Evolutionary conservation across 2,888 invertebrate species (phyloP), one percentile per base, ranked within the genome.

Genomic region (Vandiemenella viatica): DNA sequence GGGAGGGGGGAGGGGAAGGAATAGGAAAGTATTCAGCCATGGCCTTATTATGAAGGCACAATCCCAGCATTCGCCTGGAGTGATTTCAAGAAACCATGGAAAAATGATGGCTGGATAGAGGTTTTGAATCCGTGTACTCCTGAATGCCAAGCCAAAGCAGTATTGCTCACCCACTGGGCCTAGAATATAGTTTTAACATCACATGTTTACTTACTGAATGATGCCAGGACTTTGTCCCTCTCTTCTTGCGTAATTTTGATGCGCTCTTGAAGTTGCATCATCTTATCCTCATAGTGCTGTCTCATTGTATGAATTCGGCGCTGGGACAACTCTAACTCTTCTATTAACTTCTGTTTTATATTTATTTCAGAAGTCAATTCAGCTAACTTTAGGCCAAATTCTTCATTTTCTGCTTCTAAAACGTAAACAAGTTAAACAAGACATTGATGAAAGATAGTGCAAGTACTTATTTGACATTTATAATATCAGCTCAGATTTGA

Each of bases 281-380:
- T 72, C 60, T 96, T 87, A 52, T 89, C 87, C 67, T 97, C 96
- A 67, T 96, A 97, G 63, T 95, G 91, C 55, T 80, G 77, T 50
- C 84, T 77, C 75, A 96, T 79, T 0, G 84, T 77, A 46, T 87
- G 81, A 62, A 96, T 74, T 43, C 91, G 72, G 47, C 85, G 76
- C 63, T 96, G 92, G 0, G 89, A 89, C 50, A 82, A 69, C 65
- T 97, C 96, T 55, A 97, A 67, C 61, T 96, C 92, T 60, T 92
- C 91, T 54, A 98, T 93, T 41, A 97, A 72, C 49, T 89, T 83
- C 57, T 93, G 87, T 64, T 97, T 97, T 48, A 93, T 85, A 62
- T 88, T 88, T 56, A 97, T 96, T 66, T 96, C 92, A 43, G 86
- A 86, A 49, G 90, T 92, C 15, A 97, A 69, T 8, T 86, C 84